Evolutionary conservation across 2,888 invertebrate species (phyloP).

Genomic region (Drosophila flavopinicola): DNA sequence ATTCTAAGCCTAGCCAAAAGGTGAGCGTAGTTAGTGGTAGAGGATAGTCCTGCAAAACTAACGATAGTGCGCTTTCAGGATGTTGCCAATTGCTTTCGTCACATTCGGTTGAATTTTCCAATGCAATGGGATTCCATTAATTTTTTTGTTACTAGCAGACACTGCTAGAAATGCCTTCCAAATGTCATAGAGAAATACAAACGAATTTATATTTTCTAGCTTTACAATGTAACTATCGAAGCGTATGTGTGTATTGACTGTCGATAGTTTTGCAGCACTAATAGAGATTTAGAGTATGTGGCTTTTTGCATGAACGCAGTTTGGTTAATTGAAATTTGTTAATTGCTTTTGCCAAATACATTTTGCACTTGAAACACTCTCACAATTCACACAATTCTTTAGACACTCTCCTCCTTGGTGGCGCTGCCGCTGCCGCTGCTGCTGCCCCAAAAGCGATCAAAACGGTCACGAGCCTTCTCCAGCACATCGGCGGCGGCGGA

Average conservation of each 20-base stretch:
- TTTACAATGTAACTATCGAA: too few relatives aligned
- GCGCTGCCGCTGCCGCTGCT: constrained; percentile 85
- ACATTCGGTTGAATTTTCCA: not conserved
- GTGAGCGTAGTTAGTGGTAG: constrained; percentile 20
- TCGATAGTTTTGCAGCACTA: constrained; percentile 20
- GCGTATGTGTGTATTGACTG: not conserved
- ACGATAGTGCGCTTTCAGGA: not conserved
- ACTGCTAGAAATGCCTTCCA: too few relatives aligned
- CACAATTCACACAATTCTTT: constrained; percentile 40
- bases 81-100: not conserved
- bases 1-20: constrained; percentile 33
- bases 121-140: not conserved
- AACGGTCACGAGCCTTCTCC: constrained; percentile 92
- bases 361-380: constrained; percentile 51
- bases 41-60: constrained; percentile 16
- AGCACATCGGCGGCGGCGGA: constrained; percentile 89
- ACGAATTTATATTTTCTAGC: not conserved
- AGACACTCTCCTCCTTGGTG: constrained; percentile 86
- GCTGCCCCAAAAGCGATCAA: constrained; percentile 93
- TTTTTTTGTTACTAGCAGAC: not conserved
- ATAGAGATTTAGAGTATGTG: constrained; percentile 27
- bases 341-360: constrained; percentile 47
- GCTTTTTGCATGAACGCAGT: constrained; percentile 38
- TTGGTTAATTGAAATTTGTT: constrained; percentile 35
- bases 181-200: not conserved